Evolutionary conservation across 2,113 vertebrate species (phyloP).

Genomic region (Poeciliopsis retropinna): DNA sequence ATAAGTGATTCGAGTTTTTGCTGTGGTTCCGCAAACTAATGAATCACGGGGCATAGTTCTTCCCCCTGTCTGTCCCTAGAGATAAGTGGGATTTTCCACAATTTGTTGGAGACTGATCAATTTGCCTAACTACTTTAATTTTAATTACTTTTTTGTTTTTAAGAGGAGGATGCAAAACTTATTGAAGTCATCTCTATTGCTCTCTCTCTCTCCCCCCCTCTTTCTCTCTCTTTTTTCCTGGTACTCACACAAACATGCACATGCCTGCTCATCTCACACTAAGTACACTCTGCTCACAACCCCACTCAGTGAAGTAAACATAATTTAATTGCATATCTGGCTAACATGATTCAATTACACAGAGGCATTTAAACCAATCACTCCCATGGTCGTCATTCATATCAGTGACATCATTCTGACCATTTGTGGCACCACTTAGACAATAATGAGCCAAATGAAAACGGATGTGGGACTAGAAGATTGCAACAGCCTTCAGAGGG

Average conservation of each 20-base stretch:
- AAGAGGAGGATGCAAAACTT: conserved; percentile 18
- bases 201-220: neutral
- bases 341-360: conserved; percentile 79
- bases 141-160: conserved; percentile 28
- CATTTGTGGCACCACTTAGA: conserved; percentile 78
- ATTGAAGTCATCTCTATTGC: neutral
- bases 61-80: neutral
- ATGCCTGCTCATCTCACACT: conserved; percentile 32
- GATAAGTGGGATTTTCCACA: conserved; percentile 1
- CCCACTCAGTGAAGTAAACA: conserved; percentile 73
- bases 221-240: neutral
- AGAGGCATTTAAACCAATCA: conserved; percentile 79
- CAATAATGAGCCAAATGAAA: conserved; percentile 78
- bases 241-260: conserved; percentile 10
- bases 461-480: conserved; percentile 65
- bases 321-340: conserved; percentile 79
- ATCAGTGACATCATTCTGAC: conserved; percentile 78
- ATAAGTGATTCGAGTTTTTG: neutral
- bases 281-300: conserved; percentile 54
- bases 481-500: conserved; percentile 56
- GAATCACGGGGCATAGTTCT: neutral
- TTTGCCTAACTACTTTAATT: conserved; percentile 34
- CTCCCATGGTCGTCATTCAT: conserved; percentile 75
- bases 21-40: neutral
- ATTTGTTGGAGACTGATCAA: conserved; percentile 19